Percentiles rank a stretch among this genome's conserved stretches.
Conservation (phyloP, 1,140 invertebrate genomes). For the Bursaphelenchus mucronatus region DNA sequence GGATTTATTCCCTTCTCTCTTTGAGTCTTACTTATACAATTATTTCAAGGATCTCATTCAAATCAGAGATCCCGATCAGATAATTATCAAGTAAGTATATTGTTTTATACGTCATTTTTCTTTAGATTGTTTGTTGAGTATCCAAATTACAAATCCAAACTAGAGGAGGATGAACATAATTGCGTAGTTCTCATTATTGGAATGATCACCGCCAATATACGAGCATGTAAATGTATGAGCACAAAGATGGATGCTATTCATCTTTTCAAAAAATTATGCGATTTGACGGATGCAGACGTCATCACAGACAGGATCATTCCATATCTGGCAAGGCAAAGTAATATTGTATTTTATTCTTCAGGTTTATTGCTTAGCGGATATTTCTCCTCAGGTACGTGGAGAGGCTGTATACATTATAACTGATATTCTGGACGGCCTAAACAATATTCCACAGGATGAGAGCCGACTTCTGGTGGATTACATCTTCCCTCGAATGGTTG, state of each 20-base stretch:
- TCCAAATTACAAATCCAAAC: slow-evolving; percentile 24
- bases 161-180: slow-evolving; percentile 30
- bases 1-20: slow-evolving; percentile 42
- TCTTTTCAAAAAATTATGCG: slow-evolving; percentile 45
- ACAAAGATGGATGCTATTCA: slow-evolving; percentile 56
- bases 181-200: slow-evolving; percentile 51
- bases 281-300: slow-evolving; percentile 34
- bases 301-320: slow-evolving; percentile 56
- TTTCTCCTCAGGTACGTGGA: slow-evolving; percentile 44
- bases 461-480: slow-evolving; percentile 57
- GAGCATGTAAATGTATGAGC: slow-evolving; percentile 44
- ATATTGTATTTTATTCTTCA: slow-evolving; percentile 19
- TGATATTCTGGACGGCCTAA: slow-evolving; percentile 42
- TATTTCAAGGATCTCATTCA: slow-evolving; percentile 47
- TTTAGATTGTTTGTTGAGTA: slow-evolving; percentile 49
- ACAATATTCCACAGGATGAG: slow-evolving; percentile 49
- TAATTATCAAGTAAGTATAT: slow-evolving; percentile 49
- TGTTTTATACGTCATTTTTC: slow-evolving; percentile 22
- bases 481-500: slow-evolving; percentile 49
- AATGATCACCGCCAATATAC: slow-evolving; percentile 52
- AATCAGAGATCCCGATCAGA: slow-evolving; percentile 39
- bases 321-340: slow-evolving; percentile 38
- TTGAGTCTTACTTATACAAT: slow-evolving; percentile 50
- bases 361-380: slow-evolving; percentile 40
- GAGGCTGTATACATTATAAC: slow-evolving; percentile 48